Evolutionary conservation across 2,888 invertebrate species (phyloP), one percentile per base, ranked within the genome.

Genomic region (Germaria angustata): DNA sequence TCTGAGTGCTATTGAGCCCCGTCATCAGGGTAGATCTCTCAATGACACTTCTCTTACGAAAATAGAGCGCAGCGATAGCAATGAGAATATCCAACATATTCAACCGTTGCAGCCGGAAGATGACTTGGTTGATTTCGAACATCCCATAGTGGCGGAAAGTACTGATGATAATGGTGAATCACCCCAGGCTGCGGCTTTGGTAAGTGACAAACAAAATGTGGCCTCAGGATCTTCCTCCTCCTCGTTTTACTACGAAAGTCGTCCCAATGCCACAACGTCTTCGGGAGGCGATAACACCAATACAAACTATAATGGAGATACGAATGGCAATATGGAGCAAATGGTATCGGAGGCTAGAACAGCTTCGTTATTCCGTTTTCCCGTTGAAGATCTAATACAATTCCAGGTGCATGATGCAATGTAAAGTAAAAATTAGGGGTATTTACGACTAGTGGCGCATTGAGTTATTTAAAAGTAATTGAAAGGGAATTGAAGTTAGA

Each of bases 381-480:
- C 90, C 15, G 90, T 90, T 2, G 90, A 90, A 85, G 90, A 90
- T 85, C 82, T 90, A 28, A 88, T 90, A 84, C 89, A 90, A 68
- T 90, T 90, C 76, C 91, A 90, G 75, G 90, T 90, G 24, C 89
- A 90, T 41, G 90, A 90, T 85, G 90, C 90, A 15, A 87, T 89
- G 85, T 89, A 86, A 85, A 32, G 46, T 24, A 36, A n/a, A 2
- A 2, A 8, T n/a, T 1, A 11, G n/a, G 20, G 17, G 46, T 2
- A 2, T 34, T 34, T 2, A 2, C 11, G 55, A 5, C 34, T 9
- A 55, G n/a, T 11, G 36, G 8, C 13, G 17, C n/a, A 7, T 44
- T 9, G 13, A 46, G 3, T 34, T 55, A 20, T 8, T 11, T 7
- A 4, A 2, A 32, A 28, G 55, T 13, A 5, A 2, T 17, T 32